Percentiles rank a stretch among this genome's conserved stretches.
Evolutionary conservation across 2,113 vertebrate species (phyloP).

Genomic region (Oceanites oceanicus): DNA sequence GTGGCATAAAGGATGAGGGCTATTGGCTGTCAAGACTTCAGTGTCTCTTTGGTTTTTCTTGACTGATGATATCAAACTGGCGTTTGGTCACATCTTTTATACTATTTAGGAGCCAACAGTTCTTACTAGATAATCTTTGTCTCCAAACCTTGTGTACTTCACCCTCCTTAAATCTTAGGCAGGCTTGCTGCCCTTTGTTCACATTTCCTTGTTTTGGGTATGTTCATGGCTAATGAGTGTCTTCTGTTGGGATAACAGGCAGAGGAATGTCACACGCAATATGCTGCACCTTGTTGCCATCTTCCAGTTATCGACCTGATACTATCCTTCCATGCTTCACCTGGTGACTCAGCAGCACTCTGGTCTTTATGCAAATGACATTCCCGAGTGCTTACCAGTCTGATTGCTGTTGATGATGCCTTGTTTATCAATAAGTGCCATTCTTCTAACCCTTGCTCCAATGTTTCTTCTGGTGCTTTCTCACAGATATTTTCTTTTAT

Average conservation of each 20-base stretch:
- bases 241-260: background rate
- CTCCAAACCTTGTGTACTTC: background rate
- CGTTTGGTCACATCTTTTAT: background rate
- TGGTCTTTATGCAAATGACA: background rate
- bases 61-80: background rate
- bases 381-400: constrained; percentile 2
- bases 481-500: background rate
- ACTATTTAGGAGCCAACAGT: background rate
- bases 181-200: background rate
- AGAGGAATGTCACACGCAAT: rapidly evolving
- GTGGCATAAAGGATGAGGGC: background rate
- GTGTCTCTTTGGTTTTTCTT: background rate
- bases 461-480: background rate
- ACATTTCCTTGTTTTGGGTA: background rate
- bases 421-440: background rate
- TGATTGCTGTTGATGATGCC: background rate
- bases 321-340: background rate
- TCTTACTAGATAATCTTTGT: background rate
- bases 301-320: background rate
- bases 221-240: background rate
- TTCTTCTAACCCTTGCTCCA: background rate
- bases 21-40: background rate
- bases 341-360: background rate
- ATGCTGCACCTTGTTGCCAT: background rate
- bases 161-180: background rate